Evolutionary conservation across 92 coral and sea anemone species (phyloP).

Genomic region (Porites rus): DNA sequence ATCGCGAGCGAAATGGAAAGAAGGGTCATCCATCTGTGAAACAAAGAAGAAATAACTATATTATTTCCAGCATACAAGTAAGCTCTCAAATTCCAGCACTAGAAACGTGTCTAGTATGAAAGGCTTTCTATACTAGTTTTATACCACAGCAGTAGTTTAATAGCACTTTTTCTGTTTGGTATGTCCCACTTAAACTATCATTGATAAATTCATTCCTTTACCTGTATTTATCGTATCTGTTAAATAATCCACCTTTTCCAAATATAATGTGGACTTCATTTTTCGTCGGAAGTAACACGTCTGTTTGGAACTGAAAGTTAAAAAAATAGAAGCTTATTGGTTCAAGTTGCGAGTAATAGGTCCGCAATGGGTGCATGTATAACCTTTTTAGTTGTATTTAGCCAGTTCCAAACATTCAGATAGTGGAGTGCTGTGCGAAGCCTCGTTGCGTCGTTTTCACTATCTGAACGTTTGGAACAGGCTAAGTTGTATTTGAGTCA

Average conservation of each 20-base stretch:
- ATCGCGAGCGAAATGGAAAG: slow-evolving; percentile 59
- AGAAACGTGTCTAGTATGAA: too few species aligned
- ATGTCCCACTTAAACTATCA: neutral
- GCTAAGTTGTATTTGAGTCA: too few species aligned
- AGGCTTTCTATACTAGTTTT: too few species aligned
- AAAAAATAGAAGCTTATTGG: neutral
- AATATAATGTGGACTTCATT: slow-evolving; percentile 53
- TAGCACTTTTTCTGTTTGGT: neutral
- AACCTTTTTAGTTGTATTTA: too few species aligned
- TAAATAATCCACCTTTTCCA: slow-evolving; percentile 66
- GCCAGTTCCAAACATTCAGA: too few species aligned
- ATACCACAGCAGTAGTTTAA: too few species aligned
- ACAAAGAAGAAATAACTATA: neutral
- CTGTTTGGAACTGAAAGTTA: slow-evolving; percentile 34
- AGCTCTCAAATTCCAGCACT: too few species aligned
- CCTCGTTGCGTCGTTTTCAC: neutral
- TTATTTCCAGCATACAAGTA: too few species aligned
- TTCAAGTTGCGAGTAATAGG: neutral
- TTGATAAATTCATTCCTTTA: slow-evolving; percentile 3
- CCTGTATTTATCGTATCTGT: slow-evolving; percentile 70
- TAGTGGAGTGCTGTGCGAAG: too few species aligned
- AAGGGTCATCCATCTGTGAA: slow-evolving; percentile 57
- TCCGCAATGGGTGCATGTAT: neutral
- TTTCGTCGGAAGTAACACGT: slow-evolving; percentile 52
- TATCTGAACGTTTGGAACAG: neutral